Conservation (phyloP, 92 coral and sea anemone species). For the Hydrozoanthus gracilis region DNA sequence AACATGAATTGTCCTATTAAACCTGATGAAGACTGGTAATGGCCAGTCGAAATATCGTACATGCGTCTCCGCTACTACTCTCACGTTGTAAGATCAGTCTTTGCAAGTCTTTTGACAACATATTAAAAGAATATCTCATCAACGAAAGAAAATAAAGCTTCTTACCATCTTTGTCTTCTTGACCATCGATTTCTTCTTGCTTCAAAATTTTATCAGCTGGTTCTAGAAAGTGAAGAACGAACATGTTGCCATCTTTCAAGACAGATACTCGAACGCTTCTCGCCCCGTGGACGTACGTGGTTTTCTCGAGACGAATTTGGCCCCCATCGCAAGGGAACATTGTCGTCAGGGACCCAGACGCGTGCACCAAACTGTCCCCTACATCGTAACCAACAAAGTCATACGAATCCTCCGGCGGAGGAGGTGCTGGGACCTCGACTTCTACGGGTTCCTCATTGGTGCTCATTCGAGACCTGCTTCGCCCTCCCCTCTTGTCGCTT, state of each 20-base stretch:
- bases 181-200: constrained; percentile 65
- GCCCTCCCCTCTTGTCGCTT: constrained; percentile 68
- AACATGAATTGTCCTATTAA: too few relatives aligned
- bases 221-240: constrained; percentile 86
- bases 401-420: constrained; percentile 65
- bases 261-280: constrained; percentile 81
- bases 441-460: constrained; percentile 68
- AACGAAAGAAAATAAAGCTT: neutral
- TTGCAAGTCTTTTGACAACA: too few relatives aligned
- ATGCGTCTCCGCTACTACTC: too few relatives aligned
- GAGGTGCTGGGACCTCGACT: constrained; percentile 51
- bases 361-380: constrained; percentile 93
- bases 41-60: too few relatives aligned
- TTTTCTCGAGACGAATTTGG: constrained; percentile 83
- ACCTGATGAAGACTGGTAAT: too few relatives aligned
- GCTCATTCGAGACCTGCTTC: constrained; percentile 71
- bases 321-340: constrained; percentile 97
- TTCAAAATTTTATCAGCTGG: constrained; percentile 81
- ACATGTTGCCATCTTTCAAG: constrained; percentile 88
- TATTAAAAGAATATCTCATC: too few relatives aligned
- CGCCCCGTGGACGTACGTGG: constrained; percentile 81
- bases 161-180: constrained; percentile 42
- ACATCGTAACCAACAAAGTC: constrained; percentile 97
- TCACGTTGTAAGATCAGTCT: too few relatives aligned
- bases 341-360: constrained; percentile 87